Percentiles rank a stretch among this genome's conserved stretches.
Conservation (phyloP, 1,140 invertebrate species). For the Aricia agestis region DNA sequence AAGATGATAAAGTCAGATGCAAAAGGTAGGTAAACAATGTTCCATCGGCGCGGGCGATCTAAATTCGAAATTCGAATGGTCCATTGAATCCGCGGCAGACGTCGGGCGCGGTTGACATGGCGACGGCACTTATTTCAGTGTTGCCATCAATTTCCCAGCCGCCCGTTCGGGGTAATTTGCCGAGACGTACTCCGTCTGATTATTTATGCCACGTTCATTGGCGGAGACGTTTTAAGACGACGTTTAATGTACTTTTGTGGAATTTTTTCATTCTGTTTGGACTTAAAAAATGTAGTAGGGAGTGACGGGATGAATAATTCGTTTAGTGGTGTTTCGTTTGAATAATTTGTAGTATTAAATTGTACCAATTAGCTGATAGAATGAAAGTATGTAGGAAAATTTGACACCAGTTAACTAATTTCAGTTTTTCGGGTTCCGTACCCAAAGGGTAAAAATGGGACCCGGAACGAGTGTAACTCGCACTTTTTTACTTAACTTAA, state of each 20-base stretch:
- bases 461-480: too few relatives aligned
- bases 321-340: not conserved
- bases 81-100: constrained; percentile 18
- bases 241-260: constrained; percentile 14
- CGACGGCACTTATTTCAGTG: constrained; percentile 38
- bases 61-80: constrained; percentile 17
- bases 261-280: constrained; percentile 15
- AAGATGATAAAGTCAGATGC: constrained; percentile 19
- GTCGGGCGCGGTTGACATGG: constrained; percentile 27
- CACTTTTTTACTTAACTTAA: too few relatives aligned
- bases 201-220: constrained; percentile 35
- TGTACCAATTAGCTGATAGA: not conserved
- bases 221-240: constrained; percentile 28
- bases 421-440: too few relatives aligned
- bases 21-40: not conserved
- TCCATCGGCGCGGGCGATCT: not conserved
- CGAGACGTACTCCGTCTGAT: constrained; percentile 38
- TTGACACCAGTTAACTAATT: too few relatives aligned
- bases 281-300: constrained; percentile 7
- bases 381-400: too few relatives aligned
- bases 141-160: constrained; percentile 47
- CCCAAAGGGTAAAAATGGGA: too few relatives aligned
- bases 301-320: constrained; percentile 11
- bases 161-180: constrained; percentile 53
- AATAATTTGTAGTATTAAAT: not conserved